Conservation (phyloP, 2,113 vertebrate genomes). For the Lethenteron reissneri region DNA sequence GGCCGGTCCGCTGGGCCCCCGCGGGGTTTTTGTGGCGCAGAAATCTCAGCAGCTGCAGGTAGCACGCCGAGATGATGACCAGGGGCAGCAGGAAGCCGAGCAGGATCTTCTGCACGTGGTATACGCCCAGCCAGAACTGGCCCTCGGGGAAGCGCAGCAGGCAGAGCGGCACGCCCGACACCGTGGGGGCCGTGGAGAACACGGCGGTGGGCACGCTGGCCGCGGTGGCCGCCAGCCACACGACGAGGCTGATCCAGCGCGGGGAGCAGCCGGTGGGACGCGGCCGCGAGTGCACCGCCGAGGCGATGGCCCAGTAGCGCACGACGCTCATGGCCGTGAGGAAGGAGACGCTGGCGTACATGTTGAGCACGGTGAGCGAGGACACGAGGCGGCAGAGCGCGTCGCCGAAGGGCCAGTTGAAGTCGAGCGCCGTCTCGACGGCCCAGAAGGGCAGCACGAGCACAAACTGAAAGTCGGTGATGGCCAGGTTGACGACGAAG, state of each 20-base stretch:
- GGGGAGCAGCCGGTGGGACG: conserved; percentile 16
- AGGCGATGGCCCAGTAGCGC: conserved; percentile 25
- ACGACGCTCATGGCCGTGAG: conserved; percentile 35
- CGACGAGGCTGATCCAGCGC: conserved; percentile 23
- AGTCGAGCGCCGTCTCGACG: conserved; percentile 31
- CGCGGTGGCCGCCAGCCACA: conserved; percentile 22
- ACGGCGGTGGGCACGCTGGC: conserved; percentile 25
- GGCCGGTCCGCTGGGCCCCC: conserved; percentile 3
- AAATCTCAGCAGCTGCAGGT: conserved; percentile 28
- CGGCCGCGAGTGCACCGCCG: conserved; percentile 18
- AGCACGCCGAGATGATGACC: conserved; percentile 24
- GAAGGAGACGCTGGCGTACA: conserved; percentile 36
- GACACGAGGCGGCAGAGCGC: conserved; percentile 34
- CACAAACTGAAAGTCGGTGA: conserved; percentile 36
- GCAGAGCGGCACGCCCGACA: conserved; percentile 27
- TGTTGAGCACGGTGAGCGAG: conserved; percentile 33
- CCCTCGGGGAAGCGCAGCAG: conserved; percentile 28
- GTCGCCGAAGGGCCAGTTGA: conserved; percentile 36
- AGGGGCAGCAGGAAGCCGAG: conserved; percentile 27
- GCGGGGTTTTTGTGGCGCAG: conserved; percentile 19
- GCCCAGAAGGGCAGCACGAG: conserved; percentile 37
- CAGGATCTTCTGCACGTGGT: conserved; percentile 30
- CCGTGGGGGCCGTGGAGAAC: conserved; percentile 23
- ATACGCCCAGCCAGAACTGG: conserved; percentile 27
- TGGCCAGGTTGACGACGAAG: conserved; percentile 31